Conservation (phyloP, 2,113 vertebrate genomes). For the Tetraodon nigroviridis region DNA sequence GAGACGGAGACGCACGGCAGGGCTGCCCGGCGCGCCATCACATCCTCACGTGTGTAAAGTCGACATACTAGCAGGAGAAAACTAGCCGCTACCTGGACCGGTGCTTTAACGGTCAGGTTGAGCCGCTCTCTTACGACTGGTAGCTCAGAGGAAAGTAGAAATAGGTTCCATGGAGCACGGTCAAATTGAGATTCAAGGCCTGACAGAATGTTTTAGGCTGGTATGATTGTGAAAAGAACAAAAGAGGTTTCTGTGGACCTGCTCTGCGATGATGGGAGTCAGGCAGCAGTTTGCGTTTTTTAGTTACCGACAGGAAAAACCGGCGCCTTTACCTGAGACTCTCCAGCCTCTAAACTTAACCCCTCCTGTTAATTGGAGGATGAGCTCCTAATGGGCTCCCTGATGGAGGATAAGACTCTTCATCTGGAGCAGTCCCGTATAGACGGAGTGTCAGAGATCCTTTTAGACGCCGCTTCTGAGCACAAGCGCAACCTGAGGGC, state of each 20-base stretch:
- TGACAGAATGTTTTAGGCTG: conserved; percentile 8
- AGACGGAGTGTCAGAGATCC: no score
- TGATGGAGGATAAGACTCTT: conserved; percentile 44
- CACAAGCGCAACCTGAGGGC: no score
- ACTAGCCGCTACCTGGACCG: conserved; percentile 39
- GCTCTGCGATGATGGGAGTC: no score
- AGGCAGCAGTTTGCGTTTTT: no score
- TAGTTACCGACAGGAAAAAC: conserved; percentile 2
- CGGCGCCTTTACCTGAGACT: conserved; percentile 3
- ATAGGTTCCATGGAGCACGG: conserved; percentile 24
- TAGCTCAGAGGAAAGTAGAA: conserved; percentile 35
- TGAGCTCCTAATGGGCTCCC: conserved; percentile 58
- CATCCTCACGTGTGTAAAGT: conserved; percentile 23
- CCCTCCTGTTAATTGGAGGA: conserved; percentile 59
- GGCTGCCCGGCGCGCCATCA: background rate
- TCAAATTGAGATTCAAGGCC: conserved; percentile 24
- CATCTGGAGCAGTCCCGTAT: no score
- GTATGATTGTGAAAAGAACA: background rate
- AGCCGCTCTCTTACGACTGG: conserved; percentile 48
- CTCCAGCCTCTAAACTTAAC: background rate
- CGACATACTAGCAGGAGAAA: conserved; percentile 40
- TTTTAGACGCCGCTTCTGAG: no score
- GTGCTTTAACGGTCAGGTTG: conserved; percentile 56
- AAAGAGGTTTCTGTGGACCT: no score
- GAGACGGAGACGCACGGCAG: conserved; percentile 11